Conservation (phyloP, 2,888 invertebrate genomes). For the Synergus japonicus region DNA sequence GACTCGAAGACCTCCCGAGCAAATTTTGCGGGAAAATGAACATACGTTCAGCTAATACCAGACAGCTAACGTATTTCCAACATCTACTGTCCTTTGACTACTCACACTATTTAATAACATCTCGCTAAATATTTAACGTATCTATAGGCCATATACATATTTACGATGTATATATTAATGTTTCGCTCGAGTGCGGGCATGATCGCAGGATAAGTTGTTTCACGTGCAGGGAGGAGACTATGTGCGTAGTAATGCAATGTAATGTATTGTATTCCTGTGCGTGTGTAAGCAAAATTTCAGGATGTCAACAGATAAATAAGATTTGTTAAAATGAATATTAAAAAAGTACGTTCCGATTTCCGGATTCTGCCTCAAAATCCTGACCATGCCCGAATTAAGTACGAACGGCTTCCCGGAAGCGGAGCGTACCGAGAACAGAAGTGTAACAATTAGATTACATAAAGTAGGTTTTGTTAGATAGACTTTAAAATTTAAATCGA, state of each 20-base stretch:
- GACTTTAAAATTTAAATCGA: constrained; percentile 9
- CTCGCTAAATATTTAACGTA: constrained; percentile 54
- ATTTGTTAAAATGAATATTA: neutral
- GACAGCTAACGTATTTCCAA: constrained; percentile 28
- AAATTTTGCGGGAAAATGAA: neutral
- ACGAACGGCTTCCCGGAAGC: constrained; percentile 20
- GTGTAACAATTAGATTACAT: neutral
- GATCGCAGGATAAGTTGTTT: constrained; percentile 29
- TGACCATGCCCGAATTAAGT: constrained; percentile 39
- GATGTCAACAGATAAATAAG: neutral
- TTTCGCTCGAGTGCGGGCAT: constrained; percentile 44
- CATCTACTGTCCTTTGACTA: constrained; percentile 52
- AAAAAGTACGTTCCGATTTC: constrained; percentile 6
- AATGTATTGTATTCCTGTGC: neutral
- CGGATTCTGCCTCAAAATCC: neutral
- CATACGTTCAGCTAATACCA: constrained; percentile 13
- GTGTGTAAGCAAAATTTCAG: neutral
- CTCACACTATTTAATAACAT: constrained; percentile 47
- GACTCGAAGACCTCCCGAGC: neutral
- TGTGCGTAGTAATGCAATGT: constrained; percentile 6
- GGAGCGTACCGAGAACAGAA: constrained; percentile 7
- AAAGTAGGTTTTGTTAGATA: constrained; percentile 1
- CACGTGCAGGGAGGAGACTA: constrained; percentile 15
- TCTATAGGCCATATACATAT: constrained; percentile 49
- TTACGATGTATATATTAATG: constrained; percentile 36